phyloP scores from a whole-genome alignment of 2,797 vertebrate species.

The Epinephelus coioides region DNA sequence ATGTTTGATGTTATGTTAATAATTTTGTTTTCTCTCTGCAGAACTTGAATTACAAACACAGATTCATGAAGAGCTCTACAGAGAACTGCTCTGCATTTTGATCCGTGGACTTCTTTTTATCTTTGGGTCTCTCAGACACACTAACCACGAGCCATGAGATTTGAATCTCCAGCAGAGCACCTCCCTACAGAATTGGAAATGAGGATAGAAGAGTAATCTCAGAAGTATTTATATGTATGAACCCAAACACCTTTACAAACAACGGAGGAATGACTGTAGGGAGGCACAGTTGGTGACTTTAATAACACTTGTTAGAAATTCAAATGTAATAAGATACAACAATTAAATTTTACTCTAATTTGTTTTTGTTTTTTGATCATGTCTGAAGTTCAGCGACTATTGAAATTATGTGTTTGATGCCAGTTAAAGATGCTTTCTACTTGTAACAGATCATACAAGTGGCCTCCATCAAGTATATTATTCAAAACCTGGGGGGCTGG shows the following conservation, averaged over 20 bases:
- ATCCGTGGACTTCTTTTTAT: background rate
- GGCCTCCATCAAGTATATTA: background rate
- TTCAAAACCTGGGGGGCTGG: background rate
- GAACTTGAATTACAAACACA: background rate
- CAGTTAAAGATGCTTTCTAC: background rate
- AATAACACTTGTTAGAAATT: background rate
- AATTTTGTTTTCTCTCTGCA: background rate
- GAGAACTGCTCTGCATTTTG: background rate
- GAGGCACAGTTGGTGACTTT: background rate
- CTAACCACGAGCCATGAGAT: background rate
- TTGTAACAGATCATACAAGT: background rate
- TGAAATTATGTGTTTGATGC: background rate
- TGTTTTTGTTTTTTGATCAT: background rate
- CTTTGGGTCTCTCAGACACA: background rate
- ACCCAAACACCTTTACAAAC: background rate
- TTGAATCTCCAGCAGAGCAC: too few relatives aligned
- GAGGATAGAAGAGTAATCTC: background rate
- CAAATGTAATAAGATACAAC: background rate
- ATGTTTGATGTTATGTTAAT: background rate
- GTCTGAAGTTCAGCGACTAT: background rate
- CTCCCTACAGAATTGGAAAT: background rate
- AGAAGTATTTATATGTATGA: background rate
- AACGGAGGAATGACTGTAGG: background rate
- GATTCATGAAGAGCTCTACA: background rate
- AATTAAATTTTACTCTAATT: background rate